Base-by-base conservation (phyloP, 2,888 invertebrate genomes). In the Campopleginae sp. region DNA sequence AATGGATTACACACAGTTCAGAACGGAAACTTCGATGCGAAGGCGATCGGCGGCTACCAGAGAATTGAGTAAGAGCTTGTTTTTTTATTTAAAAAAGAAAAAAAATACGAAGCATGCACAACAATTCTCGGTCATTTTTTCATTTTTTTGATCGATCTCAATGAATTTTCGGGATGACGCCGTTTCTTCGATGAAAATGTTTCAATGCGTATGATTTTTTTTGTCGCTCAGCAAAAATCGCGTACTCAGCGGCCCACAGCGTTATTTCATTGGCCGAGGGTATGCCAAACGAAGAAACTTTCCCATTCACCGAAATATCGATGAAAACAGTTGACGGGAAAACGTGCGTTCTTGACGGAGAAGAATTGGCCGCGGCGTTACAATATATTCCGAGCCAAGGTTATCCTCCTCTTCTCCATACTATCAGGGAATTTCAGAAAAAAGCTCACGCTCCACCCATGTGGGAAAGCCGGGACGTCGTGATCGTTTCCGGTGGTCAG, bases 381-480 rank as follows among this genome's bases (percentile, higher is more conserved):
- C 97, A 97, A 92, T 97, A 97, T 90, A 95, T 96, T 85, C 96
- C 97, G 0, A 96, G 97, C 2, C 96, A 96, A 90, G 97, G 97
- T 95, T 96, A 92, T 63, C 93, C 93, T 10, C 93, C 93, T 5
- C 89, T 93, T 19, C 81, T 93, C 2, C 90, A 93, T 88, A 95
- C 95, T 88, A 93, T 97, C 12, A 95, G 95, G 85, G 94, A 95
- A 63, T 95, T 97, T 90, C 96, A 96, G 89, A 92, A 94, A 68
- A 94, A 94, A 70, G 92, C 95, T 14, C 97, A 97, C 91, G 94
- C 95, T 0, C 96, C 97, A 0, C 97, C 97, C 0, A 93, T 95
- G 6, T 94, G 95, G 95, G 94, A 95, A 1, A 94, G 95, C 2
- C 94, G 95, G 1, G 96, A 96, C 82, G 91, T 97, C 0, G 92